phyloP scores from a whole-genome alignment of 2,797 vertebrate genomes.

The Pempheris klunzingeri region DNA sequence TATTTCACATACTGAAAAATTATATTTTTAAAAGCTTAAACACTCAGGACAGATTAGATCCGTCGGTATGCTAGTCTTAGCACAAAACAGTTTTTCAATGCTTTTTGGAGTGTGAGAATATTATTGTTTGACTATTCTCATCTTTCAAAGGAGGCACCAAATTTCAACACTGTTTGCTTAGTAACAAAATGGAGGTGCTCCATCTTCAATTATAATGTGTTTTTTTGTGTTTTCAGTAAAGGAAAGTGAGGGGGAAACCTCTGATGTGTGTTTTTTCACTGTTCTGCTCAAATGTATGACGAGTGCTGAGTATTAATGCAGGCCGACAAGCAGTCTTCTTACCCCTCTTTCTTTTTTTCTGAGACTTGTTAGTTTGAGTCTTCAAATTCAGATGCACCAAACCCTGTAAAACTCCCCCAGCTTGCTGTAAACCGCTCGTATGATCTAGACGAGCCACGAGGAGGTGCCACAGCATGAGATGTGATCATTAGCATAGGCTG shows the following conservation, averaged over 20 bases:
- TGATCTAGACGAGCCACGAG: background rate
- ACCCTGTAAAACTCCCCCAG: background rate
- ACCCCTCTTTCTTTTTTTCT: background rate
- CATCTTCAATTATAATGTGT: conserved; percentile 11
- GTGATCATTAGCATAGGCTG: background rate
- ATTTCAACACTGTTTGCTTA: conserved; percentile 24
- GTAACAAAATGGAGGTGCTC: conserved; percentile 8
- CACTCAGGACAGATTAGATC: conserved; percentile 21
- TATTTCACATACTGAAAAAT: conserved; percentile 41
- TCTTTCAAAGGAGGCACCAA: conserved; percentile 36
- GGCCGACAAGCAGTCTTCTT: background rate
- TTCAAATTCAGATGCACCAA: background rate
- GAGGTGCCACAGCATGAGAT: background rate
- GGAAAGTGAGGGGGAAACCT: background rate
- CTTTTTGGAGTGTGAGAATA: conserved; percentile 44
- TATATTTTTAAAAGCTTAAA: conserved; percentile 33
- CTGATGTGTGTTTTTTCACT: background rate
- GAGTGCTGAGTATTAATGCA: background rate
- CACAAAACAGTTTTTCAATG: conserved; percentile 7
- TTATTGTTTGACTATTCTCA: conserved; percentile 43
- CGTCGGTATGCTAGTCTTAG: conserved; percentile 3
- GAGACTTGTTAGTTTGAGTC: background rate
- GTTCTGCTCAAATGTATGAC: conserved; percentile 2
- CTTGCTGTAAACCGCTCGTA: background rate
- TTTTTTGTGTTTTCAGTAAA: conserved; percentile 1